phyloP scores from a whole-genome alignment of 2,113 vertebrate species.

The Corythornis cristatus region DNA sequence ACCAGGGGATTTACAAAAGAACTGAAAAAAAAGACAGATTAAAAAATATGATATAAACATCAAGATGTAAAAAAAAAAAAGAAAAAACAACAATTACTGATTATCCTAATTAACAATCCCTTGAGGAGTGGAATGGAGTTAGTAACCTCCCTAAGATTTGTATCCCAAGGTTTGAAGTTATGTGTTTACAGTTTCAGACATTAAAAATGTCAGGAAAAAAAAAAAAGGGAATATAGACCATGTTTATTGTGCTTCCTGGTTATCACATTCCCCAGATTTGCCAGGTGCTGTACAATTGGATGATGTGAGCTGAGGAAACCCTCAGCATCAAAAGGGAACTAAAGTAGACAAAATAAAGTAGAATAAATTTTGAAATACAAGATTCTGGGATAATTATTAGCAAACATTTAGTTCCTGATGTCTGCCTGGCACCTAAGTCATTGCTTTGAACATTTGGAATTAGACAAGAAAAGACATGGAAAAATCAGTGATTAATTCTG shows the following conservation, averaged over 20 bases:
- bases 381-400: background rate
- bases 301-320: background rate
- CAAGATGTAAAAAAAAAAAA: background rate
- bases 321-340: background rate
- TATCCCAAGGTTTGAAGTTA: background rate
- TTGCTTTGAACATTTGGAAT: background rate
- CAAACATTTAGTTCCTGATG: background rate
- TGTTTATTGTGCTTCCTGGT: background rate
- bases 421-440: background rate
- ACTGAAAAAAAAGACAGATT: background rate
- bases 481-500: background rate
- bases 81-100: background rate
- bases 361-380: background rate
- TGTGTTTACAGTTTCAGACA: background rate
- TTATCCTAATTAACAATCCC: background rate
- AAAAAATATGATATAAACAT: background rate
- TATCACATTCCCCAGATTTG: background rate
- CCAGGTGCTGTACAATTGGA: background rate
- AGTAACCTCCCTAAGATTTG: background rate
- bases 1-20: background rate
- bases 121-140: background rate
- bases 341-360: background rate
- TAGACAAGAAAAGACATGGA: background rate
- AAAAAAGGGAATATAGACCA: background rate
- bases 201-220: background rate